phyloP scores from a whole-genome alignment of 2,888 invertebrate species.

The Nephrotoma guestfalica region DNA sequence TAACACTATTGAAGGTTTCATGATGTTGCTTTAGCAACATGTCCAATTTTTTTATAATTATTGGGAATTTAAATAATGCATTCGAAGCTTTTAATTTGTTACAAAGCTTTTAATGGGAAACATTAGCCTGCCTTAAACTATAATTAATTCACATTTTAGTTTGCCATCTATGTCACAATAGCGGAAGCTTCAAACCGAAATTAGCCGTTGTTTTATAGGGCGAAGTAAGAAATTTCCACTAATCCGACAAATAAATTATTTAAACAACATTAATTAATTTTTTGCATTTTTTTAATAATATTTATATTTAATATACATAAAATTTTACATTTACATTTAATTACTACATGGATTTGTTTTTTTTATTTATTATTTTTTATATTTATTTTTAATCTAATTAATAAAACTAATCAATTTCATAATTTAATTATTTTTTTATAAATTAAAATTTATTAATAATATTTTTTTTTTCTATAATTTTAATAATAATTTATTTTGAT shows the following conservation, averaged over 20 bases:
- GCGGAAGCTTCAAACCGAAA: too few species aligned
- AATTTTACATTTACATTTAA: constrained; percentile 2
- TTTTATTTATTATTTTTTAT: neutral
- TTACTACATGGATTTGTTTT: neutral
- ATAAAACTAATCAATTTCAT: constrained; percentile 1
- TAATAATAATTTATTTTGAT: constrained; percentile 1
- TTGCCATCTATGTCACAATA: too few species aligned
- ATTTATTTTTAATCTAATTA: constrained; percentile 2
- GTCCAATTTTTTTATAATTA: too few species aligned
- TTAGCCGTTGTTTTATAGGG: too few species aligned
- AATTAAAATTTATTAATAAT: neutral
- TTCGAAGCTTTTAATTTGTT: too few species aligned
- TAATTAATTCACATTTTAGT: too few species aligned
- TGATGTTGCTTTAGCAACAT: too few species aligned
- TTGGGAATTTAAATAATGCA: too few species aligned
- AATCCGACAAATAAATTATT: neutral
- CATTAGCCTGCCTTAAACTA: too few species aligned
- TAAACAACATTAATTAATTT: neutral
- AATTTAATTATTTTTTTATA: neutral
- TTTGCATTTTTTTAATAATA: neutral
- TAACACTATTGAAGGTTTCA: too few species aligned
- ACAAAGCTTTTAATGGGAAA: too few species aligned
- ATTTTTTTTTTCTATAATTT: neutral
- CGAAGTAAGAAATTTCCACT: neutral
- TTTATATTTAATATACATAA: neutral